phyloP scores from a whole-genome alignment of 2,797 vertebrate species.

The Fratercula arctica region DNA sequence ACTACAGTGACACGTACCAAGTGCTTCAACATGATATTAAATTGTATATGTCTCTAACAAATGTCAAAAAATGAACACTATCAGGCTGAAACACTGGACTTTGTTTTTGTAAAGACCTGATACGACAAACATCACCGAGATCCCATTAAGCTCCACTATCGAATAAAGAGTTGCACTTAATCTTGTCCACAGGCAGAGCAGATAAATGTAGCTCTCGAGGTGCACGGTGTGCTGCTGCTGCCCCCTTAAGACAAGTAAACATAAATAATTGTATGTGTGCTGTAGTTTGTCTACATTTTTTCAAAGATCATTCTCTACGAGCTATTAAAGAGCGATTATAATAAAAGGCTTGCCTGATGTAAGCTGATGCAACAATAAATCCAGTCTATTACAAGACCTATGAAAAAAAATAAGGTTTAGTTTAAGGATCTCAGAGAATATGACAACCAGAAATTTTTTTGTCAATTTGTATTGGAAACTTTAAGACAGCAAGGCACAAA shows the following conservation, averaged over 20 bases:
- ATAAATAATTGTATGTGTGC: conserved; percentile 54
- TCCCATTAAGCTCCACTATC: conserved; percentile 50
- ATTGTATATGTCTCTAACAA: conserved; percentile 41
- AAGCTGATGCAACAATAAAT: conserved; percentile 16
- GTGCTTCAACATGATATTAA: conserved; percentile 8
- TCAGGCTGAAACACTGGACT: conserved; percentile 27
- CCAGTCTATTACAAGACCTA: neutral
- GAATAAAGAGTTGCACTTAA: conserved; percentile 54
- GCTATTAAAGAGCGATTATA: neutral
- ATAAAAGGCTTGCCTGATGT: neutral
- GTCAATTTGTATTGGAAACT: neutral
- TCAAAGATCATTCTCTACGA: neutral
- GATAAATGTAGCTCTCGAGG: neutral
- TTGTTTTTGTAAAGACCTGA: conserved; percentile 48
- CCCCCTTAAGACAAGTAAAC: conserved; percentile 78
- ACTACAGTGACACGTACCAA: neutral
- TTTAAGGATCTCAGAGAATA: neutral
- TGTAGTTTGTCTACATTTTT: neutral
- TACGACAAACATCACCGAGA: conserved; percentile 28
- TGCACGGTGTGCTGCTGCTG: conserved; percentile 69
- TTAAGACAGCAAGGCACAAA: neutral
- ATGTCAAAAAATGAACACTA: conserved; percentile 34
- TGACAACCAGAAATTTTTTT: neutral
- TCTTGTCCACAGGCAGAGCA: conserved; percentile 31
- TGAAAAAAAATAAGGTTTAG: neutral